Base-by-base conservation (phyloP, 2,888 invertebrate species). In the Endotricha flammealis region DNA sequence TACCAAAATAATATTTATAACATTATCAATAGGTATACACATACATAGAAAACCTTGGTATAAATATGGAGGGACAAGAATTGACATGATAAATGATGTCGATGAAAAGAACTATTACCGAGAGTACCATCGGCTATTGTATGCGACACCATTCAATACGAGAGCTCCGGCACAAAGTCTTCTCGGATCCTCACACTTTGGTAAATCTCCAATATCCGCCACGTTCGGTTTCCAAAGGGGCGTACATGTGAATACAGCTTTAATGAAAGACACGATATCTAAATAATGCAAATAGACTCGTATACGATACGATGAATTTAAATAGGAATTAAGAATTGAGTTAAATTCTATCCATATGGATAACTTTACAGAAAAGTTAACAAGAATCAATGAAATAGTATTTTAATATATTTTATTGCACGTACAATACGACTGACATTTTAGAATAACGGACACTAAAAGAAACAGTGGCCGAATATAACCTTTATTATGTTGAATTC, bases 191-290 rank as follows among this genome's bases (percentile, higher is more conserved):
- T 68, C 67, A 76, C 72, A 74, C 72, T 79, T 77, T 74, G 71
- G 68, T 75, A 78, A 78, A 82, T 79, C 79, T 75, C 65, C 73
- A 76, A 80, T 78, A 79, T 78, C 79, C 78, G 71, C 57, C 59
- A 59, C 66, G 67, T 72, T 70, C 70, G 64, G 59, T 65, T 70
- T 61, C 61, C 52, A 52, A 64, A 68, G 66, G 65, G 58, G 57
- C 60, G 64, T 57, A 51, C 55, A 51, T 52, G 58, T 59, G 55
- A 61, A 66, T 56, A 60, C 48, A 56, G 51, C 47, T 57, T 45
- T 44, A 48, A 48, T 49, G 46, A 49, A 50, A 41, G 38, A 20
- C 7, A 20, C 20, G 20, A 20, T 20, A 20, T 20, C 20, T 20
- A 7, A 20, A 20, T 6, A 20, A 2, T 7, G 20, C 6, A 8